phyloP scores from a whole-genome alignment of 2,113 vertebrate genomes.

The Toxotes jaculatrix region DNA sequence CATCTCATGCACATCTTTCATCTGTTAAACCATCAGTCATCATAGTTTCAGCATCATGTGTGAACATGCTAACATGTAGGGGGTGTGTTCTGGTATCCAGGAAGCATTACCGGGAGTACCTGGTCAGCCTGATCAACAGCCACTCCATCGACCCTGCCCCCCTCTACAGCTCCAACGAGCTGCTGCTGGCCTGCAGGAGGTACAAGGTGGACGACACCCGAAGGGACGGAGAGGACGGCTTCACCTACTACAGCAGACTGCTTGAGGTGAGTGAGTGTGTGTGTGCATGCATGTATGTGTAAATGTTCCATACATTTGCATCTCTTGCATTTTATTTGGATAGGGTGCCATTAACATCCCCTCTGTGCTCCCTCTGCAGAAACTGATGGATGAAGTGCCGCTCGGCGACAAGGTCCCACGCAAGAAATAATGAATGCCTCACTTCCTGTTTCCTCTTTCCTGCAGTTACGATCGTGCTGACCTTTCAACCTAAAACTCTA shows the following conservation, averaged over 20 bases:
- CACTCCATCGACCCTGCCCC: constrained; percentile 88
- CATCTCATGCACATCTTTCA: neutral
- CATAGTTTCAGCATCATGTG: too few species aligned
- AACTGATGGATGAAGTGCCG: constrained; percentile 87
- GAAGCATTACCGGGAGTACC: constrained; percentile 91
- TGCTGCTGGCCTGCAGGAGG: constrained; percentile 84
- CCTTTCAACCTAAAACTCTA: too few species aligned
- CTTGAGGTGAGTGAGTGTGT: constrained; percentile 67
- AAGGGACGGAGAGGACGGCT: constrained; percentile 79
- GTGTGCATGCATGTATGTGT: neutral
- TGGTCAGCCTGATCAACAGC: constrained; percentile 91
- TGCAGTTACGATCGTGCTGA: too few species aligned
- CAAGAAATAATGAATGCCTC: constrained; percentile 76
- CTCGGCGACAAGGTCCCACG: constrained; percentile 89
- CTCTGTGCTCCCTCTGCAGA: constrained; percentile 77
- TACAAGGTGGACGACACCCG: constrained; percentile 82
- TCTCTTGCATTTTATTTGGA: neutral
- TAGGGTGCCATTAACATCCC: neutral
- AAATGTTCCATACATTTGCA: neutral
- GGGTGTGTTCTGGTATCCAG: constrained; percentile 66
- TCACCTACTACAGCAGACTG: constrained; percentile 79
- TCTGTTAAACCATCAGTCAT: too few species aligned
- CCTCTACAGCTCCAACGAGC: constrained; percentile 84
- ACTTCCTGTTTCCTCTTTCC: neutral
- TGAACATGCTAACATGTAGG: neutral